These are phyloP conservation scores for Desmophyllum pertusum DNA, from an alignment of 92 coral and sea anemone genomes.

Conservation along the genomic window DNA sequence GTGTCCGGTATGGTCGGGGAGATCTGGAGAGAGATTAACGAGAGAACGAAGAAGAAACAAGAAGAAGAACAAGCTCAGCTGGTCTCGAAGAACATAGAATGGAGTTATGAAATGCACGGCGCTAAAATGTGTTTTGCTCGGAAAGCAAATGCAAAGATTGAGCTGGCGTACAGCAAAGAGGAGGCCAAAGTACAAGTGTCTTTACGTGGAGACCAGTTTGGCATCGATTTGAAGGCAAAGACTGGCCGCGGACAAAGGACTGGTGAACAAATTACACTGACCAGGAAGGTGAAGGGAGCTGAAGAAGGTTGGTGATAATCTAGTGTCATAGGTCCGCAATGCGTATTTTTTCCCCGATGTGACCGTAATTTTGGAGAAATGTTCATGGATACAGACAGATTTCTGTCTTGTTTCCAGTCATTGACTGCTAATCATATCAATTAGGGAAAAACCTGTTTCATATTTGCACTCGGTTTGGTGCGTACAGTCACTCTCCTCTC, in stretches of 20 bases:
- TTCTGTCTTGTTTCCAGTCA: neutral
- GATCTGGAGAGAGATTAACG: slow-evolving; percentile 63
- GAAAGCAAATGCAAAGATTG: slow-evolving; percentile 68
- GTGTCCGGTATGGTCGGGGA: slow-evolving; percentile 59
- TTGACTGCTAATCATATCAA: neutral
- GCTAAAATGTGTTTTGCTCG: slow-evolving; percentile 41
- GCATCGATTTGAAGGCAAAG: slow-evolving; percentile 47
- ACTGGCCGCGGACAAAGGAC: slow-evolving; percentile 29
- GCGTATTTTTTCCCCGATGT: too few relatives aligned
- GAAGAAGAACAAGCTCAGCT: slow-evolving; percentile 63
- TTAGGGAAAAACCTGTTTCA: too few relatives aligned
- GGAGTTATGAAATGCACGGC: slow-evolving; percentile 62
- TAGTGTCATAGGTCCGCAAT: too few relatives aligned
- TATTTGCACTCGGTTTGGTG: too few relatives aligned
- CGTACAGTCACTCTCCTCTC: too few relatives aligned
- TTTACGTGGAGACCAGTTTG: slow-evolving; percentile 44
- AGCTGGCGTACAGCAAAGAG: slow-evolving; percentile 67
- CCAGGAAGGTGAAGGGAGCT: slow-evolving; percentile 43
- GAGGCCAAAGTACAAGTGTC: slow-evolving; percentile 36
- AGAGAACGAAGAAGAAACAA: slow-evolving; percentile 53
- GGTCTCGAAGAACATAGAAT: slow-evolving; percentile 59
- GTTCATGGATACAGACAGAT: too few relatives aligned
- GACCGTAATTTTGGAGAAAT: too few relatives aligned
- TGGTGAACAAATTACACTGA: slow-evolving; percentile 1
- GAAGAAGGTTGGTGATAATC: slow-evolving; percentile 33